These are phyloP conservation scores for Nothobranchius furzeri DNA, from an alignment of 2,113 vertebrate species.

Conservation along the genomic window DNA sequence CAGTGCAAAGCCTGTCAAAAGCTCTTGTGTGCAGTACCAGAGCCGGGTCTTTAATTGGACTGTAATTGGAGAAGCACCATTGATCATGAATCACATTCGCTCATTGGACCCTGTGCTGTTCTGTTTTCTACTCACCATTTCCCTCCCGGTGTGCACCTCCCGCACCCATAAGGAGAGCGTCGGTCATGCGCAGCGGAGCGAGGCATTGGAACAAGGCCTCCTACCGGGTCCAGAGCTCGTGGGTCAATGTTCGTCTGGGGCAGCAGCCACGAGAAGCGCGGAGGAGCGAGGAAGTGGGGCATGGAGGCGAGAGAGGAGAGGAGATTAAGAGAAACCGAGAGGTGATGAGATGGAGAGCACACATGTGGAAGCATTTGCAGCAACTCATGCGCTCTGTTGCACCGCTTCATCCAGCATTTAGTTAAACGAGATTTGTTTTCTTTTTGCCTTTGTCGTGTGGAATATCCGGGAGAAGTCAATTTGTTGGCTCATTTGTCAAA, in stretches of 20 bases:
- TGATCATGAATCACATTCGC: constrained; percentile 73
- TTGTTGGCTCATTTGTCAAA: constrained; percentile 79
- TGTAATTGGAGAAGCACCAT: constrained; percentile 73
- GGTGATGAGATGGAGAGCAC: constrained; percentile 48
- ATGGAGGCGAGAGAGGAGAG: constrained; percentile 9
- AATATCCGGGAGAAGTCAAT: constrained; percentile 70
- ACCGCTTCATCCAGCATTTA: constrained; percentile 70
- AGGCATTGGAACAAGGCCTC: constrained; percentile 76
- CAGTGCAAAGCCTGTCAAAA: constrained; percentile 41
- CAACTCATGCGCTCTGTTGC: constrained; percentile 54
- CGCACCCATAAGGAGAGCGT: constrained; percentile 66
- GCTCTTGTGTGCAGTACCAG: constrained; percentile 42
- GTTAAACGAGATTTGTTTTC: constrained; percentile 75
- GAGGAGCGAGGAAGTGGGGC: constrained; percentile 8
- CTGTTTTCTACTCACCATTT: constrained; percentile 42
- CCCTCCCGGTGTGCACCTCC: constrained; percentile 19
- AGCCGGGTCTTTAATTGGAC: constrained; percentile 69
- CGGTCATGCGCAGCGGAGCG: constrained; percentile 79
- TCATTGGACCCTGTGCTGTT: constrained; percentile 31
- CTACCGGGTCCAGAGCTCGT: constrained; percentile 57
- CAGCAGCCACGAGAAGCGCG: constrained; percentile 43
- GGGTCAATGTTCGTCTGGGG: constrained; percentile 78
- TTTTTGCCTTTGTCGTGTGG: constrained; percentile 55
- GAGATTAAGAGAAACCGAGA: constrained; percentile 53
- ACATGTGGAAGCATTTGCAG: constrained; percentile 57